Conservation (phyloP, 2,113 vertebrate genomes). For the Gorsachius goisagi region DNA sequence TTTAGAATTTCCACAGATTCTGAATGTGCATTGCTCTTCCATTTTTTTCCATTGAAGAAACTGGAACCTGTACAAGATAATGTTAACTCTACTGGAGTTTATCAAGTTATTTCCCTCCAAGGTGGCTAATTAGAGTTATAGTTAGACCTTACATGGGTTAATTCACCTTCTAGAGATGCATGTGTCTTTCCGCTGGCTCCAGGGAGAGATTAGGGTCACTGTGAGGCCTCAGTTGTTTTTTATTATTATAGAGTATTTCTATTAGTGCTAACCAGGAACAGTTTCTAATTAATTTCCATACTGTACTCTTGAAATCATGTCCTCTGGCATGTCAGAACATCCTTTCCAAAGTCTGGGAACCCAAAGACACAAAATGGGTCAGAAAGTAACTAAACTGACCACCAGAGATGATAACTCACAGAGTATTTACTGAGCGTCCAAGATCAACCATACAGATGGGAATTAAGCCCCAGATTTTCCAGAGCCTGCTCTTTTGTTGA, state of each 20-base stretch:
- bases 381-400: not conserved
- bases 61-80: not conserved
- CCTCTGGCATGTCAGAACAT: not conserved
- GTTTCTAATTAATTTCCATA: not conserved
- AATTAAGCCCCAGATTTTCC: not conserved
- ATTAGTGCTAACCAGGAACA: not conserved
- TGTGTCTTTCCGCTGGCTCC: not conserved
- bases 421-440: not conserved
- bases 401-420: not conserved
- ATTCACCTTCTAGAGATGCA: not conserved
- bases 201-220: not conserved
- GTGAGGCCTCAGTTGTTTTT: not conserved
- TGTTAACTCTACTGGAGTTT: not conserved
- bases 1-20: not conserved
- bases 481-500: not conserved
- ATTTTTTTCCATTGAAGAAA: not conserved
- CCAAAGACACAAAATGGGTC: not conserved
- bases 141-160: not conserved
- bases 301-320: not conserved
- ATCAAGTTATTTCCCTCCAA: not conserved
- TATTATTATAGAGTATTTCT: not conserved
- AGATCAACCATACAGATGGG: not conserved
- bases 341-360: not conserved
- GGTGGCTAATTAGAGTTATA: not conserved
- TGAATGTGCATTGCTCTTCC: not conserved